Conservation (phyloP, 2,888 invertebrate species). For the Bimastos eiseni region DNA sequence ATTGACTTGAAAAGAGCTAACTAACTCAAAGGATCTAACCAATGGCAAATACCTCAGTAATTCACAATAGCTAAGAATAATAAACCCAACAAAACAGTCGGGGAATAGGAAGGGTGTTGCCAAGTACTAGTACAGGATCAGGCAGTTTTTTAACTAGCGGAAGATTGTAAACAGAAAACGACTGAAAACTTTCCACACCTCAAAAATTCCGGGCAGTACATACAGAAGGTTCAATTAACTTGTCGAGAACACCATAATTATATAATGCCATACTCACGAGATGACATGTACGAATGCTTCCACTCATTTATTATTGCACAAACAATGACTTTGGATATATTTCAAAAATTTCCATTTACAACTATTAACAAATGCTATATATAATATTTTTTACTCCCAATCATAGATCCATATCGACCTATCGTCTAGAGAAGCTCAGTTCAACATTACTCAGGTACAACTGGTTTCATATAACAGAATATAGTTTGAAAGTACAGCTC, state of each 20-base stretch:
- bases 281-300: too few species aligned
- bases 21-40: neutral
- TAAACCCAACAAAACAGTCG: neutral
- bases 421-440: too few species aligned
- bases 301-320: too few species aligned
- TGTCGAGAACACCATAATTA: neutral
- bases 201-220: neutral
- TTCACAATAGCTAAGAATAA: neutral
- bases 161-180: neutral
- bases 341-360: too few species aligned
- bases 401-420: too few species aligned
- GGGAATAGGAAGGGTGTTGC: neutral
- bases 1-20: neutral
- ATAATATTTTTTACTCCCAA: too few species aligned
- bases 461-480: too few species aligned
- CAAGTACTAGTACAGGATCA: neutral
- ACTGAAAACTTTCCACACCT: neutral
- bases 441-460: too few species aligned
- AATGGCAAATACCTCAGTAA: neutral
- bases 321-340: too few species aligned
- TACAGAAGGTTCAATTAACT: neutral
- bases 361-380: too few species aligned
- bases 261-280: neutral
- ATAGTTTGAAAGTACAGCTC: too few species aligned
- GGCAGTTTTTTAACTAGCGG: neutral